Evolutionary conservation across 2,888 invertebrate genomes (phyloP).

Genomic region (Ennomos fuscantarius): DNA sequence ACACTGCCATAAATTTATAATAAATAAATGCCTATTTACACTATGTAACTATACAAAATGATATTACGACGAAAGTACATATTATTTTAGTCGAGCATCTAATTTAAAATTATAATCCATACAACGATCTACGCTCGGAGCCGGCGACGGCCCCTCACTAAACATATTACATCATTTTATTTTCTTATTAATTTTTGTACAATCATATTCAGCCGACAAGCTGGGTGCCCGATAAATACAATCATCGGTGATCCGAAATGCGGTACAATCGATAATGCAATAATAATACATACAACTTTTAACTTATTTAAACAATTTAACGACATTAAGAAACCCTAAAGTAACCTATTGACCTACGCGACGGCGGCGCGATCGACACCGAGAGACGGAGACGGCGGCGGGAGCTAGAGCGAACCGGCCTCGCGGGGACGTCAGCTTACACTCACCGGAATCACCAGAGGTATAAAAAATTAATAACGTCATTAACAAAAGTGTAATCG

Average conservation of each 20-base stretch:
- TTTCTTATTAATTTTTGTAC: conserved; percentile 77
- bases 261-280: conserved; percentile 77
- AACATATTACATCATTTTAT: conserved; percentile 74
- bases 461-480: conserved; percentile 80
- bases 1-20: conserved; percentile 84
- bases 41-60: conserved; percentile 85
- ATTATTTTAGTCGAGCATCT: conserved; percentile 77
- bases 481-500: conserved; percentile 82
- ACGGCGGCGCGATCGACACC: conserved; percentile 34
- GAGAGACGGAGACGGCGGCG: conserved; percentile 25
- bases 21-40: conserved; percentile 86
- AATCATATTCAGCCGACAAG: conserved; percentile 78
- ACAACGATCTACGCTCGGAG: conserved; percentile 72
- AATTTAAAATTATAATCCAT: conserved; percentile 75
- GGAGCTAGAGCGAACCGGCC: conserved; percentile 55
- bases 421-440: conserved; percentile 46
- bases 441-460: conserved; percentile 66
- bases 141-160: conserved; percentile 58
- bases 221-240: conserved; percentile 77
- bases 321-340: conserved; percentile 81
- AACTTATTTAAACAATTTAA: conserved; percentile 84
- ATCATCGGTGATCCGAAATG: conserved; percentile 73
- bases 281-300: conserved; percentile 79
- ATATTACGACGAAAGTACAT: conserved; percentile 82
- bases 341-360: conserved; percentile 77